Conservation (phyloP, 2,113 vertebrate genomes). For the Microcebus griseorufus region DNA sequence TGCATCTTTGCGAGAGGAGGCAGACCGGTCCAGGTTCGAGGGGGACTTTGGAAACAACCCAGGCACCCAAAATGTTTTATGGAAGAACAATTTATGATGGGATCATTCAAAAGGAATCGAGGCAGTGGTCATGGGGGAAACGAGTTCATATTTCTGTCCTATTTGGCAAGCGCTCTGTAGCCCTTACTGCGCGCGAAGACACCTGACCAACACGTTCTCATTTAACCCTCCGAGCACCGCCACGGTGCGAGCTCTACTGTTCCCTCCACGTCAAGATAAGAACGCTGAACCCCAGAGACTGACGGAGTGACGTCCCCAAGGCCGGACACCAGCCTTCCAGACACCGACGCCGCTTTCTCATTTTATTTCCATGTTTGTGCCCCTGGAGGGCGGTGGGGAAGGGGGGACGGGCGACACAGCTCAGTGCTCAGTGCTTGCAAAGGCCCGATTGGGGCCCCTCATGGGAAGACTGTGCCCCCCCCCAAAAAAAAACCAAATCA, state of each 20-base stretch:
- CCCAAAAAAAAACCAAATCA: neutral
- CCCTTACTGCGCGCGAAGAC: neutral
- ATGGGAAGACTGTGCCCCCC: neutral
- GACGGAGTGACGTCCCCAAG: neutral
- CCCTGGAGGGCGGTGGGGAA: neutral
- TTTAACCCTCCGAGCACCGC: neutral
- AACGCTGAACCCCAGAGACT: neutral
- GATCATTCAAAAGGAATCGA: neutral
- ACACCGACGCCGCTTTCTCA: too few species aligned
- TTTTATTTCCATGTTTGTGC: neutral
- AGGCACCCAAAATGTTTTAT: neutral
- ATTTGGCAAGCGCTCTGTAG: neutral
- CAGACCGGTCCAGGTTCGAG: too few species aligned
- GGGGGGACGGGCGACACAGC: fast-evolving
- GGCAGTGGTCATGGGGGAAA: neutral
- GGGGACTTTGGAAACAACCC: neutral
- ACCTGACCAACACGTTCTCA: neutral
- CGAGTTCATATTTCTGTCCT: neutral
- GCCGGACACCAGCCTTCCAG: neutral
- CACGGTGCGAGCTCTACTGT: fast-evolving
- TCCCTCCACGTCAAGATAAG: fast-evolving
- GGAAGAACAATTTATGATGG: neutral
- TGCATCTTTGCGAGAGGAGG: too few species aligned
- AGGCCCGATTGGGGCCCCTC: neutral
- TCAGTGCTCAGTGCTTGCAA: neutral